Percentiles rank a stretch among this genome's conserved stretches.
Conservation (phyloP, 2,797 vertebrate genomes). For the Kryptolebias ocellatus region DNA sequence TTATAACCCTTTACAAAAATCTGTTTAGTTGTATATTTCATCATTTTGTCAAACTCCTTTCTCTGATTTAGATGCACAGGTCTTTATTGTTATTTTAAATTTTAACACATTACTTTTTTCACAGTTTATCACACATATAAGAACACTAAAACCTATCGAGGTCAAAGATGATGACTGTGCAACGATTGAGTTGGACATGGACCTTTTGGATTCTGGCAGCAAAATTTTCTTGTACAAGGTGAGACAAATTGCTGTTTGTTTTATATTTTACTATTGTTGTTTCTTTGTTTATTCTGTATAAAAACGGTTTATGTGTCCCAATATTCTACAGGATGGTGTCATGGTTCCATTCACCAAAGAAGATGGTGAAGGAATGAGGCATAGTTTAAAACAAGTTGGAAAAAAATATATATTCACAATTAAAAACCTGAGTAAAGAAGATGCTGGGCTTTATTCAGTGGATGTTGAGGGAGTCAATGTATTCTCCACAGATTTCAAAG, state of each 20-base stretch:
- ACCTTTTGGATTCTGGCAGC: constrained; percentile 85
- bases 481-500: constrained; percentile 88
- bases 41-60: no score
- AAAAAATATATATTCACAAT: constrained; percentile 86
- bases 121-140: constrained; percentile 81
- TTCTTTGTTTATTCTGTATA: not conserved
- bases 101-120: not conserved
- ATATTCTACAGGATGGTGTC: constrained; percentile 82
- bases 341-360: constrained; percentile 82
- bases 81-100: no score
- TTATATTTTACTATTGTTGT: not conserved
- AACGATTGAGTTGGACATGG: constrained; percentile 87
- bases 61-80: no score
- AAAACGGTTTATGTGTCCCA: not conserved
- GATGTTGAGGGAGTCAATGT: constrained; percentile 86
- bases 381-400: constrained; percentile 82
- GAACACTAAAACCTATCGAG: constrained; percentile 83
- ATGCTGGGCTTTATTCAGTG: constrained; percentile 90
- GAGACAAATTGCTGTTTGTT: constrained; percentile 23
- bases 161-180: constrained; percentile 81
- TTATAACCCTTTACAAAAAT: constrained; percentile 38
- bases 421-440: constrained; percentile 81
- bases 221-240: constrained; percentile 92
- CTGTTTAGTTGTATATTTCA: not conserved
- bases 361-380: constrained; percentile 66